Conservation (phyloP, 2,888 invertebrate species). For the Dasysyrphus albostriatus region DNA sequence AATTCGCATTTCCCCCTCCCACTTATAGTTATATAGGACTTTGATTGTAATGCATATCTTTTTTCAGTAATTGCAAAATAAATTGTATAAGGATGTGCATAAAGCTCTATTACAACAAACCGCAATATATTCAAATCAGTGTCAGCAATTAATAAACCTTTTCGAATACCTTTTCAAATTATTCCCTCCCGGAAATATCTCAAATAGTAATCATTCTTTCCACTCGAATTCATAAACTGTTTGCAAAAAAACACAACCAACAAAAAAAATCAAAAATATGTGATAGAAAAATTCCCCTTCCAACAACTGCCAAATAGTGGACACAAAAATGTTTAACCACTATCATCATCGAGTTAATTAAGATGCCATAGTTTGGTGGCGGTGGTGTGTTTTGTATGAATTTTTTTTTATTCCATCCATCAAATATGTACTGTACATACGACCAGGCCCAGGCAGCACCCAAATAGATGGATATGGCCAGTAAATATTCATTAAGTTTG, state of each 20-base stretch:
- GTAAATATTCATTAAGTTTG: constrained; percentile 70
- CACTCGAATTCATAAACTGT: not conserved
- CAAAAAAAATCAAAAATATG: constrained; percentile 60
- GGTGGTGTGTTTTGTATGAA: constrained; percentile 11
- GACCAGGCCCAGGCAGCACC: not conserved
- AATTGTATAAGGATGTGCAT: no score
- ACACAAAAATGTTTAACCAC: constrained; percentile 74
- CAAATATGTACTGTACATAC: not conserved
- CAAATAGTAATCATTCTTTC: constrained; percentile 53
- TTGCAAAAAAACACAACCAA: not conserved
- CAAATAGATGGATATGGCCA: constrained; percentile 25
- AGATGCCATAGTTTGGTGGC: constrained; percentile 68
- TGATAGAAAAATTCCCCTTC: constrained; percentile 64
- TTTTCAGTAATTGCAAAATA: no score
- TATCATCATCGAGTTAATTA: constrained; percentile 75
- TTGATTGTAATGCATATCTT: no score
- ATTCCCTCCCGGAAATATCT: constrained; percentile 22
- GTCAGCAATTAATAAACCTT: constrained; percentile 70
- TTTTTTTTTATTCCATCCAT: constrained; percentile 38
- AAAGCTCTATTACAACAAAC: not conserved
- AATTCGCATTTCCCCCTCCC: no score
- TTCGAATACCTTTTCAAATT: constrained; percentile 34
- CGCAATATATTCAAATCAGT: constrained; percentile 50
- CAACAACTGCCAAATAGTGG: constrained; percentile 52
- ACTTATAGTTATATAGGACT: no score